phyloP scores from a whole-genome alignment of 2,113 vertebrate genomes.

The Physeter macrocephalus region DNA sequence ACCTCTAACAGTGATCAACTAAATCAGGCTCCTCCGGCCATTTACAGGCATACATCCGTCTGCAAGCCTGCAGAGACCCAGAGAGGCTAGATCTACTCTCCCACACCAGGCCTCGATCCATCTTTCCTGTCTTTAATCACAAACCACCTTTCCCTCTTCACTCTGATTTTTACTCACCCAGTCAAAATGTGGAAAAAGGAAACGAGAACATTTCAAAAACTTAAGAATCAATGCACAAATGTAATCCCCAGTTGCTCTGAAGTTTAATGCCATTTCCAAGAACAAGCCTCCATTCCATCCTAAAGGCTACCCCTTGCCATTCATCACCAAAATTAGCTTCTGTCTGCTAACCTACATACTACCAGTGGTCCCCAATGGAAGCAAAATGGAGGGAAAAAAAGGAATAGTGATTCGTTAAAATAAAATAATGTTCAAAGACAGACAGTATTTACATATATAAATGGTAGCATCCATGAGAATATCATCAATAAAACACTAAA shows the following conservation, averaged over 20 bases:
- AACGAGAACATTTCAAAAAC: neutral
- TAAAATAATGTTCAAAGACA: neutral
- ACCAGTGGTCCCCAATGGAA: accelerated
- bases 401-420: neutral
- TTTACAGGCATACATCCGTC: neutral
- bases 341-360: too few relatives aligned
- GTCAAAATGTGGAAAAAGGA: neutral
- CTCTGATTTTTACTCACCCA: neutral
- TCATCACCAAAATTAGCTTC: neutral
- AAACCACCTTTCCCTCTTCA: neutral
- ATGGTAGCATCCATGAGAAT: neutral
- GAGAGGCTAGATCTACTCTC: neutral
- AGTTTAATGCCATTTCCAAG: neutral
- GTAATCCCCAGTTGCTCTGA: neutral
- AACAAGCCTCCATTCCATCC: neutral
- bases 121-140: neutral
- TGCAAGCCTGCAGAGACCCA: neutral
- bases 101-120: accelerated
- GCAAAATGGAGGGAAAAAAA: neutral
- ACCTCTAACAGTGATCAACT: neutral
- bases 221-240: too few relatives aligned
- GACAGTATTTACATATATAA: neutral
- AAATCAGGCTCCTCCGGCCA: neutral
- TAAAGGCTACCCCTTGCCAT: neutral
- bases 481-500: neutral